Evolutionary conservation across 2,797 vertebrate genomes (phyloP), one percentile per base, ranked within the genome.

Genomic region (Cyprinodon diabolis): DNA sequence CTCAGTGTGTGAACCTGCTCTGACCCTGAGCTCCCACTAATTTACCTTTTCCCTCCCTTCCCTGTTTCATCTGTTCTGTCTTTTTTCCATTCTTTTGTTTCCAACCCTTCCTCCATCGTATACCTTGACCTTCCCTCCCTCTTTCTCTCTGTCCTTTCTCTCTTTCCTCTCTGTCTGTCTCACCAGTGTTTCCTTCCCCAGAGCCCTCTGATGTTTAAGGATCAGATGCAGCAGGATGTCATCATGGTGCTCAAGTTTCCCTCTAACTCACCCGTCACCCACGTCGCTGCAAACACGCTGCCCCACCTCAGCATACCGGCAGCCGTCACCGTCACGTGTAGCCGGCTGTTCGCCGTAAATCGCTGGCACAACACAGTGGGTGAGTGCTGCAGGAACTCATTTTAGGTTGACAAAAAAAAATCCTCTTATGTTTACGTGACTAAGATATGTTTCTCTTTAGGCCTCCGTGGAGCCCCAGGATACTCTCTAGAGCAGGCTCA

Each of bases 181-280:
- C 96, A 96, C 96, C 96, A 99, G 98, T 99, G 98, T 97, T 99
- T 99, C 97, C 97, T 99, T 96, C 98, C 98, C 88, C 98, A 99
- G 97, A 99, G 97, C 86, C 97, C 98, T 5, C 97, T 99, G 95
- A 99, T 99, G 98, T 99, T 99, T 95, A 99, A 99, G 95, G 98
- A 99, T 95, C 98, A 99, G 95, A 99, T 99, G 98, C 98, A 99
- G 92, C 98, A 99, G 94, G 98, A 99, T 73, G 98, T 99, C 88
- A 99, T 99, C 92, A 99, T 99, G 98, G 98, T 99, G 94, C 96
- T 99, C 79, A 99, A 99, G 95, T 99, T 99, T 83, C 98, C 98
- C 10, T 99, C 98, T 68, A 99, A 99, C 88, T 99, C 98, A 17
- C 98, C 98, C 0, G 98, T 99, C 85, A 99, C 98, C 2, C 98